Percentiles rank a stretch among this genome's conserved stretches.
phyloP scores from a whole-genome alignment of 2,113 vertebrate species.

The Eupsittula cactorum region DNA sequence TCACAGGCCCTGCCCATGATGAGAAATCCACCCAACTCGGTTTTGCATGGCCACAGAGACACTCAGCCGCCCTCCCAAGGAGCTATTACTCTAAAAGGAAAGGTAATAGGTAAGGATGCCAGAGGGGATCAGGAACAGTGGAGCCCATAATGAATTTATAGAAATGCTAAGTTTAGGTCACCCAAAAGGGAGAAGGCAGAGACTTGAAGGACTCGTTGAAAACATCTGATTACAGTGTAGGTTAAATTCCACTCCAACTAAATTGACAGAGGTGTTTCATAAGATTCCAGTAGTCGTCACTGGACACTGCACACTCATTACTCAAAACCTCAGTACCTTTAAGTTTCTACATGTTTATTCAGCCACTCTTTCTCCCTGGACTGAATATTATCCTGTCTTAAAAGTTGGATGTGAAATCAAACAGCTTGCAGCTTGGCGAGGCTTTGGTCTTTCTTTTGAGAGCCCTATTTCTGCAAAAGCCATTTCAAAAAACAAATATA shows the following conservation, averaged over 20 bases:
- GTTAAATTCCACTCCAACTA: not conserved
- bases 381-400: conserved; percentile 25
- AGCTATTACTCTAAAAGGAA: not conserved
- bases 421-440: not conserved
- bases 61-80: not conserved
- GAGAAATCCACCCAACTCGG: not conserved
- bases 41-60: not conserved
- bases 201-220: not conserved
- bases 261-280: not conserved
- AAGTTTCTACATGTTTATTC: conserved; percentile 24
- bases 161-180: not conserved
- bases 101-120: not conserved
- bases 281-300: not conserved
- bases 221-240: not conserved
- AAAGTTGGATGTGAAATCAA: conserved; percentile 56
- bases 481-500: conserved; percentile 41
- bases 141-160: fast-evolving
- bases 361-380: conserved; percentile 2
- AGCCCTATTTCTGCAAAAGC: conserved; percentile 12
- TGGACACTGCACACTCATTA: not conserved
- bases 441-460: conserved; percentile 31
- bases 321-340: not conserved
- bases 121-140: not conserved
- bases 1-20: not conserved
- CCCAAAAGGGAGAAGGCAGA: not conserved